Conservation (phyloP, 2,888 invertebrate genomes). For the Nomada flava region DNA sequence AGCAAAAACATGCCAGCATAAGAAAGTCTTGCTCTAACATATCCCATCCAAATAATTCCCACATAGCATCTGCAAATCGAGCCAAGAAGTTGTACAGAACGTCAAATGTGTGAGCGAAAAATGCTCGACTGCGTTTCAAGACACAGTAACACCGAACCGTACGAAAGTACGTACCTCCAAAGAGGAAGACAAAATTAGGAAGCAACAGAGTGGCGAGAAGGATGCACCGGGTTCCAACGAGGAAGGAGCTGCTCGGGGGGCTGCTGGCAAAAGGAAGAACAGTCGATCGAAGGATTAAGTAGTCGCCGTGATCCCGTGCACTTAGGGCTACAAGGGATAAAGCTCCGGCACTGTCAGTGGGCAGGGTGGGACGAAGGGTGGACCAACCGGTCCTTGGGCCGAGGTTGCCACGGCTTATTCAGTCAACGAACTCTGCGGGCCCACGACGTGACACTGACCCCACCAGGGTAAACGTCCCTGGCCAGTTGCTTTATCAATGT, state of each 20-base stretch:
- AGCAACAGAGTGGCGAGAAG: neutral
- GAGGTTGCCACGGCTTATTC: constrained; percentile 76
- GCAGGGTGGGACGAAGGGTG: constrained; percentile 77
- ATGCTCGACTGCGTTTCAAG: too few species aligned
- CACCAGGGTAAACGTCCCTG: constrained; percentile 78
- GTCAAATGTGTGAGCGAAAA: too few species aligned
- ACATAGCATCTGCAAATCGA: too few species aligned
- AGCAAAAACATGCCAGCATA: too few species aligned
- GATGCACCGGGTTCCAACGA: neutral
- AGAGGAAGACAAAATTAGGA: neutral
- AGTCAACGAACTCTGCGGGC: constrained; percentile 78
- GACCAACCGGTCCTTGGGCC: constrained; percentile 77
- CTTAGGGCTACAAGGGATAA: constrained; percentile 62
- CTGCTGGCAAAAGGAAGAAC: constrained; percentile 20
- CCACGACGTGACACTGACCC: constrained; percentile 78
- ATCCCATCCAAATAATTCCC: too few species aligned
- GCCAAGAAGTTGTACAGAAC: too few species aligned
- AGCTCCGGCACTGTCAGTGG: constrained; percentile 61
- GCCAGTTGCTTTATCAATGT: constrained; percentile 65
- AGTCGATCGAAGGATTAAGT: constrained; percentile 45
- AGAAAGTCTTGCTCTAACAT: too few species aligned
- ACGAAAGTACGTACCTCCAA: too few species aligned
- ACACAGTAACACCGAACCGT: too few species aligned
- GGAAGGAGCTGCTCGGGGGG: neutral
- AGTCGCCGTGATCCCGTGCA: constrained; percentile 46